Conservation (phyloP, 2,113 vertebrate species). For the Colius striatus region DNA sequence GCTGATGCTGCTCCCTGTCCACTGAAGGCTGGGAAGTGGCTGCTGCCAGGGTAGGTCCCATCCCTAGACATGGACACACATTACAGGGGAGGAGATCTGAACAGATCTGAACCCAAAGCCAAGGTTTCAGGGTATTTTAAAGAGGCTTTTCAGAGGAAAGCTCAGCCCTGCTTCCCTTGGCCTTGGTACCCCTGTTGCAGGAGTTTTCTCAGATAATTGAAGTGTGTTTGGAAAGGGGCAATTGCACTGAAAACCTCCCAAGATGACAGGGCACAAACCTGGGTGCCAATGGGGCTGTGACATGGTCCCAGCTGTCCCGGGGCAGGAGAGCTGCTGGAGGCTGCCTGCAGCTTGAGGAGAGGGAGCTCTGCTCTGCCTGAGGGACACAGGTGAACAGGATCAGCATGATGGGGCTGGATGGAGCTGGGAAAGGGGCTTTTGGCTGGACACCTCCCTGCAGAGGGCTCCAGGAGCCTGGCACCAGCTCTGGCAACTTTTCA, state of each 20-base stretch:
- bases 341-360: not conserved
- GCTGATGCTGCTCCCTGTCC: not conserved
- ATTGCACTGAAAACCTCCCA: not conserved
- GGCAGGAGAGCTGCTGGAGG: not conserved
- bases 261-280: not conserved
- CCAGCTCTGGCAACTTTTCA: not conserved
- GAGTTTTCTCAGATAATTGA: not conserved
- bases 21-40: not conserved
- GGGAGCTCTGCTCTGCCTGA: not conserved
- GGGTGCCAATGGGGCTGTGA: not conserved
- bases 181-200: not conserved
- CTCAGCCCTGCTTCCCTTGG: not conserved
- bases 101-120: not conserved
- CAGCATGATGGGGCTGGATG: not conserved
- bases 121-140: not conserved
- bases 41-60: not conserved
- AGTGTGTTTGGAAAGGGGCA: not conserved
- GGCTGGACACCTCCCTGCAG: rapidly evolving
- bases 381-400: too few species aligned
- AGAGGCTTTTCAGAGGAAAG: not conserved
- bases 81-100: not conserved
- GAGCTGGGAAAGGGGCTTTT: rapidly evolving
- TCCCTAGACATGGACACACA: not conserved
- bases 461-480: not conserved
- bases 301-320: rapidly evolving